phyloP scores from a whole-genome alignment of 2,797 vertebrate species.

The Haliaeetus albicilla region DNA sequence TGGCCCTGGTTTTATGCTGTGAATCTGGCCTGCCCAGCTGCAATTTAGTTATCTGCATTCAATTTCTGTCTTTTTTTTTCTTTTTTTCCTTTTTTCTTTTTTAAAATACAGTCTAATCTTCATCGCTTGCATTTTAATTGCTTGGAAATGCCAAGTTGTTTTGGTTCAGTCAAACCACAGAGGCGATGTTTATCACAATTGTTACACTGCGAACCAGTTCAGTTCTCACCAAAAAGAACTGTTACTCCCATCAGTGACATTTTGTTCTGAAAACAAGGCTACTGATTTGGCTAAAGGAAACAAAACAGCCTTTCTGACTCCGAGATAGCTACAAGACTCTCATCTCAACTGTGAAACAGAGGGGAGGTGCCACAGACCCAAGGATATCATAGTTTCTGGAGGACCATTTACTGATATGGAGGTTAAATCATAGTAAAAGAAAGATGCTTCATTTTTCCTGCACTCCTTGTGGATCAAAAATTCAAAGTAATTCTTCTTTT shows the following conservation, averaged over 20 bases:
- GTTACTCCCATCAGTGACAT: slow-evolving; percentile 64
- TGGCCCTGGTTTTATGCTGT: slow-evolving; percentile 21
- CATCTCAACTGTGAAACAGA: background rate
- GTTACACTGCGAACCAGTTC: slow-evolving; percentile 26
- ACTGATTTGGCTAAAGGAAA: slow-evolving; percentile 71
- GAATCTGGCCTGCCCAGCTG: slow-evolving; percentile 53
- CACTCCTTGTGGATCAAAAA: background rate
- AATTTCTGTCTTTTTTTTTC: background rate
- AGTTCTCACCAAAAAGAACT: slow-evolving; percentile 68
- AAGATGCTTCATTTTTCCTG: background rate
- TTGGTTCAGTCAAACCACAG: slow-evolving; percentile 67
- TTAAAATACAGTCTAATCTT: background rate
- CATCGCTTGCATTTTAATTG: slow-evolving; percentile 54
- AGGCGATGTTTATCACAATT: slow-evolving; percentile 70
- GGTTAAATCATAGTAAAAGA: background rate
- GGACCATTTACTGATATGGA: background rate
- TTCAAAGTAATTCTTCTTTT: background rate
- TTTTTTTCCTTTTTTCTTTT: too few species aligned
- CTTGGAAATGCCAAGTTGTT: slow-evolving; percentile 65
- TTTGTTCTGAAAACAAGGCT: slow-evolving; percentile 77
- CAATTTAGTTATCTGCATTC: slow-evolving; percentile 49
- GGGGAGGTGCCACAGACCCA: slow-evolving; percentile 14
- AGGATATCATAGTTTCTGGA: slow-evolving; percentile 25
- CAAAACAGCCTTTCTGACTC: slow-evolving; percentile 44
- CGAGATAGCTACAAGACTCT: slow-evolving; percentile 24